Base-by-base conservation (phyloP, 2,888 invertebrate genomes). In the Dolichomitus sp. region DNA sequence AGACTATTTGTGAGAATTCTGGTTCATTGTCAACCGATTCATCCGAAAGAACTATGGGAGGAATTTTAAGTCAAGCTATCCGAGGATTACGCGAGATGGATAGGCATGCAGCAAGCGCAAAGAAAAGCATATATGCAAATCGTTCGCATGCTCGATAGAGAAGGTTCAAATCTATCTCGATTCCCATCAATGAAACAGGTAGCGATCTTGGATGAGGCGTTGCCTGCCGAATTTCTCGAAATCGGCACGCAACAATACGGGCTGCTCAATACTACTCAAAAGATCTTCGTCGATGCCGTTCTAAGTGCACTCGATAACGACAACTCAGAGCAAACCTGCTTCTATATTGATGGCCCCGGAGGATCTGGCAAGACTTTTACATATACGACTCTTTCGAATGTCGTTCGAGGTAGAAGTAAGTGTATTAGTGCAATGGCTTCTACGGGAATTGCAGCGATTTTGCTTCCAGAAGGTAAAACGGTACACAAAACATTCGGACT, bases 381-480 rank as follows among this genome's bases (percentile, higher is more conserved):
- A 0, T 92, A 91, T 73, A 87, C 87, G 42, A 86, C 87, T 7
- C 37, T 90, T 0, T 69, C 83, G 5, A 42, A 70, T 42, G 2
- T 23, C 23, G 23, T 23, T 2, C 23, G 23, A 23, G 23, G 23
- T 23, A 23, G 23, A 23, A 2, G 23, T 2, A 23, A 23, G 2
- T 23, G 23, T 23, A 2, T 23, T 2, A 23, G 23, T 23, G 23
- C 23, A 1, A 23, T 23, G 23, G 23, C 23, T 23, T 23, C 2
- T 2, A 23, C 23, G 1, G 23, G 23, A 23, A 23, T 23, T 23
- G 23, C 23, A 23, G 23, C 17, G 2, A 89, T 87, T 17, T 78
- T 92, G 27, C 78, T 93, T 27, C 83, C 84, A 42, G 86, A 90
- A n/a, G 93, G 93, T 4, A 83, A 87, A 75, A 94, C 93, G 14